Evolutionary conservation across 2,888 invertebrate species (phyloP).

Genomic region (Autographa gamma): DNA sequence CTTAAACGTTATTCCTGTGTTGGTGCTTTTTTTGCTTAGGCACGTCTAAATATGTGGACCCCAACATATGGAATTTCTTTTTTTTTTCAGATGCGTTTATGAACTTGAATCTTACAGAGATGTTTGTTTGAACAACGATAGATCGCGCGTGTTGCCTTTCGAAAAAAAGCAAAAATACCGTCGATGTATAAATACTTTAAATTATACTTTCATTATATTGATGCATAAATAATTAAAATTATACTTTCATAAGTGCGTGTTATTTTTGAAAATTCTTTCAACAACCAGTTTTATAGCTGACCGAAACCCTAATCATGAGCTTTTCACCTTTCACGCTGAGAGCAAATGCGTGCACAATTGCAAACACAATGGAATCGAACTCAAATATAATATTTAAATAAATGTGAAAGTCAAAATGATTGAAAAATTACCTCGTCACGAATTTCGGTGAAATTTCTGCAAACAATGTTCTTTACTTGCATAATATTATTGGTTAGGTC

Average conservation of each 20-base stretch:
- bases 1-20: background rate
- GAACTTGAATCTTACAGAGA: background rate
- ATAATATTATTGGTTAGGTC: background rate
- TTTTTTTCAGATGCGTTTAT: background rate
- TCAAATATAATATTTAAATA: slow-evolving; percentile 6
- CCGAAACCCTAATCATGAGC: slow-evolving; percentile 6
- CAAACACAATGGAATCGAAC: slow-evolving; percentile 4
- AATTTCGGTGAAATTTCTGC: background rate
- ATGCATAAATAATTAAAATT: background rate
- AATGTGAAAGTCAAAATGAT: slow-evolving; percentile 6
- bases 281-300: background rate
- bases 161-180: background rate
- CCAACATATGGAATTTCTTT: background rate
- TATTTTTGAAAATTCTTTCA: background rate
- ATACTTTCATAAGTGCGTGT: background rate
- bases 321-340: slow-evolving; percentile 5
- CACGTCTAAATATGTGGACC: no score
- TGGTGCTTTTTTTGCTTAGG: no score
- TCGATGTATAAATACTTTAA: background rate
- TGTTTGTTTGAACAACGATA: background rate
- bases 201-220: background rate
- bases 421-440: slow-evolving; percentile 1
- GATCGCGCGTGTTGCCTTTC: background rate
- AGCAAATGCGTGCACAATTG: background rate
- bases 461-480: background rate